A percentile compares a stretch with the other conserved stretches of the same genome.
Evolutionary conservation across 2,113 vertebrate genomes (phyloP).

Genomic region (Thermophis baileyi): DNA sequence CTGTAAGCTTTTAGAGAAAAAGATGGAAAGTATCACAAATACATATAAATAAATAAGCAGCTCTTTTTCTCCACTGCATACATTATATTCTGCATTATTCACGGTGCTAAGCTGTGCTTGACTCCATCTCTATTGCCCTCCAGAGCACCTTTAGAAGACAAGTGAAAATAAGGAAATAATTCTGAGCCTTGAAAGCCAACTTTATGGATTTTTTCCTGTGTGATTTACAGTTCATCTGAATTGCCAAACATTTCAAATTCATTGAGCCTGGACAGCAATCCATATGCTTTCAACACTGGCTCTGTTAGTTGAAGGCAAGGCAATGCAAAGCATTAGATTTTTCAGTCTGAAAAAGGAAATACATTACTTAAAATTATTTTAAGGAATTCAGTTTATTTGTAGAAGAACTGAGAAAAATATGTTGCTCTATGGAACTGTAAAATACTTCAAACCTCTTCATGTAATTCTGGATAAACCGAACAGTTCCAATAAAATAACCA

Average conservation of each 20-base stretch:
- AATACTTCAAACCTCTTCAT: not conserved
- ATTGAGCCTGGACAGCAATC: not conserved
- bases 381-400: not conserved
- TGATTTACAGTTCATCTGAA: not conserved
- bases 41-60: not conserved
- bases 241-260: slow-evolving; percentile 2
- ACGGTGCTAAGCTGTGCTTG: not conserved
- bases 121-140: not conserved
- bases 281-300: not conserved
- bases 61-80: not conserved
- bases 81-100: not conserved
- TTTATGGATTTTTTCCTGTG: not conserved
- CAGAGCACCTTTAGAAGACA: not conserved
- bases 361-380: slow-evolving; percentile 5
- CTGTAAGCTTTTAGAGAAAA: not conserved
- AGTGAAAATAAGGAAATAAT: not conserved
- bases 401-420: not conserved
- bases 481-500: not conserved
- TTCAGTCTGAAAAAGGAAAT: not conserved
- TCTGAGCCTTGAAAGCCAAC: not conserved
- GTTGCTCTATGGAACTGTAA: not conserved
- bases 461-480: not conserved
- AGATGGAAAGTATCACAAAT: not conserved
- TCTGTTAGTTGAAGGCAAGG: slow-evolving; percentile 11
- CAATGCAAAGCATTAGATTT: not conserved